These are phyloP conservation scores for Lottia scabra DNA, from an alignment of 2,888 invertebrate species.

Conservation along the genomic window DNA sequence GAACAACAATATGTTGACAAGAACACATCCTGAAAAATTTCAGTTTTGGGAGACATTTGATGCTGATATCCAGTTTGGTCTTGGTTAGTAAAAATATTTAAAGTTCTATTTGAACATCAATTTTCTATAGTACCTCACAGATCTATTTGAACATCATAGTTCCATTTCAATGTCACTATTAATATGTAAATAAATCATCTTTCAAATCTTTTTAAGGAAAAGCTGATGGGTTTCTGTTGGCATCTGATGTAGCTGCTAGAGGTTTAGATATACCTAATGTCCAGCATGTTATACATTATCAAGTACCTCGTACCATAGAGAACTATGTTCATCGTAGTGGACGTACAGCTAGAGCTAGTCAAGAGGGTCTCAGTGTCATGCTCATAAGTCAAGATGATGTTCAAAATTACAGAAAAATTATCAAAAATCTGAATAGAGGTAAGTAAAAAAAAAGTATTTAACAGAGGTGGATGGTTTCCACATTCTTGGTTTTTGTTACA, in stretches of 20 bases:
- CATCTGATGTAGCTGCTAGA: slow-evolving; percentile 96
- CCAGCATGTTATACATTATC: slow-evolving; percentile 96
- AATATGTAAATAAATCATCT: neutral
- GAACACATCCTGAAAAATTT: too few species aligned
- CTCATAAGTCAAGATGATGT: slow-evolving; percentile 91
- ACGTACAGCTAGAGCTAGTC: slow-evolving; percentile 90
- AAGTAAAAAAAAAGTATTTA: neutral
- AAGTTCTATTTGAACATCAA: too few species aligned
- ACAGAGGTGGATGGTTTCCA: too few species aligned
- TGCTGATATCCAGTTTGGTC: too few species aligned
- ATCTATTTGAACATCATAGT: too few species aligned
- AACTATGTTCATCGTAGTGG: slow-evolving; percentile 97
- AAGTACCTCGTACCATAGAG: slow-evolving; percentile 94
- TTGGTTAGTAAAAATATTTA: too few species aligned
- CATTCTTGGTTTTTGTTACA: too few species aligned
- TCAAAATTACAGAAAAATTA: slow-evolving; percentile 80
- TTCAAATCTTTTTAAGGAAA: slow-evolving; percentile 40
- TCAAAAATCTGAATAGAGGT: slow-evolving; percentile 88
- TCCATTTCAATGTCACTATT: too few species aligned
- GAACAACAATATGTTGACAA: too few species aligned
- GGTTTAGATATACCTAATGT: slow-evolving; percentile 95
- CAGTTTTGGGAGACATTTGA: too few species aligned
- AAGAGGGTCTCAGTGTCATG: slow-evolving; percentile 90
- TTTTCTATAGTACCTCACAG: too few species aligned
- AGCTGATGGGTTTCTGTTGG: slow-evolving; percentile 82